Percentiles rank a stretch among this genome's conserved stretches.
phyloP scores from a whole-genome alignment of 2,888 invertebrate genomes.

The Argynnis bischoffii region DNA sequence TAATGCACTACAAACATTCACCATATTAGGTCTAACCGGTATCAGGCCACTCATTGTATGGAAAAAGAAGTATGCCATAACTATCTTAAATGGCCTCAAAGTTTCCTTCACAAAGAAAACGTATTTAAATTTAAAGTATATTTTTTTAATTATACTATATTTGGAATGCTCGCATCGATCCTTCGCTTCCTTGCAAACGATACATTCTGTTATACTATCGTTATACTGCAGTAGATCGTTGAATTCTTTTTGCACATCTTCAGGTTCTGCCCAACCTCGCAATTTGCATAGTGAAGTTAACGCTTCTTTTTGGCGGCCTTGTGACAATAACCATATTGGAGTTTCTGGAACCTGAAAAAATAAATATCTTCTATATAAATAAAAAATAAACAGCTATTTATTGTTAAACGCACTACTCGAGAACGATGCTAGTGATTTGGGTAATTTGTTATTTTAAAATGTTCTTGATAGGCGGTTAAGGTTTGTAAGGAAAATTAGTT shows the following conservation, averaged over 20 bases:
- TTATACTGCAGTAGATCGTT: slow-evolving; percentile 72
- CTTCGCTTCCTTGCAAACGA: slow-evolving; percentile 52
- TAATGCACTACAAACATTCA: slow-evolving; percentile 76
- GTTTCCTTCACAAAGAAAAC: slow-evolving; percentile 78
- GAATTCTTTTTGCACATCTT: slow-evolving; percentile 78
- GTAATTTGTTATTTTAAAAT: too few relatives aligned
- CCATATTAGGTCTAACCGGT: slow-evolving; percentile 80
- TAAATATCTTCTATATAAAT: not conserved
- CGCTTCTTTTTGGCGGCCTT: slow-evolving; percentile 79
- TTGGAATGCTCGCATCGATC: slow-evolving; percentile 59
- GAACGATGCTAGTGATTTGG: too few relatives aligned
- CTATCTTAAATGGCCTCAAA: slow-evolving; percentile 74
- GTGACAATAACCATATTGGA: slow-evolving; percentile 83
- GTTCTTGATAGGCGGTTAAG: too few relatives aligned
- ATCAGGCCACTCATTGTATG: slow-evolving; percentile 75
- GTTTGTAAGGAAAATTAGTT: too few relatives aligned
- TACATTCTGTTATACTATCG: slow-evolving; percentile 60
- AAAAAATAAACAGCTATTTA: too few relatives aligned
- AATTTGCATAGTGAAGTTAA: slow-evolving; percentile 78
- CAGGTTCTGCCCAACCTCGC: slow-evolving; percentile 79
- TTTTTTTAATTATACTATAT: slow-evolving; percentile 53
- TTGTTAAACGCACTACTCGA: too few relatives aligned
- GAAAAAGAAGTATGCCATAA: slow-evolving; percentile 79
- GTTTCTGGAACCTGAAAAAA: slow-evolving; percentile 80
- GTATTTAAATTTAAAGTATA: slow-evolving; percentile 55